These are phyloP conservation scores for Cephalopterus ornatus DNA, from an alignment of 2,113 vertebrate genomes.

Conservation along the genomic window DNA sequence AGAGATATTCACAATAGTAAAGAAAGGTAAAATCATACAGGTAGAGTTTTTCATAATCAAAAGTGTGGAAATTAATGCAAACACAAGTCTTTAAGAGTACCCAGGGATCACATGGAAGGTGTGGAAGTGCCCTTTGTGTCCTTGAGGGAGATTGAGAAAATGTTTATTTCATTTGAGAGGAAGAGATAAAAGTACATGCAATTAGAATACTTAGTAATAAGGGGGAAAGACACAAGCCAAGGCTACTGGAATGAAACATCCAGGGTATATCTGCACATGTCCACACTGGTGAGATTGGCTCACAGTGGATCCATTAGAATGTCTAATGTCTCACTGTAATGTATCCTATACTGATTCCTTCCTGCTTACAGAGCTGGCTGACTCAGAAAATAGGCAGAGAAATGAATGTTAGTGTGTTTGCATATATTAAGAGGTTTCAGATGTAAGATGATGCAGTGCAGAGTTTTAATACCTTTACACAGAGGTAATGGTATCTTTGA, in stretches of 20 bases:
- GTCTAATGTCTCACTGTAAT: background rate
- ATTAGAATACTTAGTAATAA: background rate
- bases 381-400: background rate
- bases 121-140: background rate
- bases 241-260: background rate
- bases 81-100: background rate
- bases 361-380: background rate
- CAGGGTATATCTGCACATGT: background rate
- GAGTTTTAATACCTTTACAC: background rate
- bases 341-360: background rate
- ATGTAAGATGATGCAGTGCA: background rate
- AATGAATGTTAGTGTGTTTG: background rate
- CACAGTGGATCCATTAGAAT: background rate
- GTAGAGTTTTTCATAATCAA: background rate
- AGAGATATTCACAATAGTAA: background rate
- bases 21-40: background rate
- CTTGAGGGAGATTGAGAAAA: background rate
- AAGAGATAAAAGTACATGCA: background rate
- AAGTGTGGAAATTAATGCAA: background rate
- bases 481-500: background rate
- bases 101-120: accelerated
- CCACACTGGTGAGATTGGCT: background rate
- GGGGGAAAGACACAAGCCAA: background rate
- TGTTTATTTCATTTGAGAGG: background rate
- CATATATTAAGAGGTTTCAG: background rate